Evolutionary conservation across 1,140 invertebrate species (phyloP), one percentile per base, ranked within the genome.

Genomic region (Bacillus rossius): DNA sequence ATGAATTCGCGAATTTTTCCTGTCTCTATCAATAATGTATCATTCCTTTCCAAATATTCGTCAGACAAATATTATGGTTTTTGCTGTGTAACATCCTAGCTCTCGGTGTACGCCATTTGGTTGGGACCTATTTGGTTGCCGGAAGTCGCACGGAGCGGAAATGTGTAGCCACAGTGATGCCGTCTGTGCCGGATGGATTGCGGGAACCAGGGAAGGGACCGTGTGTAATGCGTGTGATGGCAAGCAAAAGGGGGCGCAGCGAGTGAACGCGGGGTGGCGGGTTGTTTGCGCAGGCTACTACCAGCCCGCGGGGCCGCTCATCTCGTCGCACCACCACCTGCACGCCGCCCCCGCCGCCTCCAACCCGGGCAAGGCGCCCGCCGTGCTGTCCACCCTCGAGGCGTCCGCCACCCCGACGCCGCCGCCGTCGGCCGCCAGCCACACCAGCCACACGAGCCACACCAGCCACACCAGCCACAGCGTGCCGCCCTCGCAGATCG

Each of bases 291-390:
- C 80, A 91, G 89, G 88, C 69, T 91, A 91, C 73, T 91, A 91
- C 81, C 89, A 92, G 77, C 89, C 89, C 67, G 89, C 89, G 68
- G 89, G 89, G 63, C 89, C 89, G 66, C 79, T 91, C 74, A 91
- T 92, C 74, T 84, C 83, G 61, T 81, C 85, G 67, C 76, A 57
- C 48, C 43, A 60, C 23, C 63, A 63, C 37, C 62, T 59, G 45
- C 61, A 60, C 43, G n/a, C 51, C 61, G 7, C 10, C 48, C 19
- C 59, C 55, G 62, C 69, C 60, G 22, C 62, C 66, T 34, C 47
- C 61, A 50, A 50, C 2, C 54, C 65, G 2, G 64, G 65, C 29
- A 74, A 69, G 29, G 22, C 34, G 60, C 61, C 65, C 17, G 68
- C 67, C 17, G 70, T 73, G 13, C 62, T 71, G 14, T 68, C 72